Conservation (phyloP, 2,888 invertebrate species). For the Masnerella sp. region DNA sequence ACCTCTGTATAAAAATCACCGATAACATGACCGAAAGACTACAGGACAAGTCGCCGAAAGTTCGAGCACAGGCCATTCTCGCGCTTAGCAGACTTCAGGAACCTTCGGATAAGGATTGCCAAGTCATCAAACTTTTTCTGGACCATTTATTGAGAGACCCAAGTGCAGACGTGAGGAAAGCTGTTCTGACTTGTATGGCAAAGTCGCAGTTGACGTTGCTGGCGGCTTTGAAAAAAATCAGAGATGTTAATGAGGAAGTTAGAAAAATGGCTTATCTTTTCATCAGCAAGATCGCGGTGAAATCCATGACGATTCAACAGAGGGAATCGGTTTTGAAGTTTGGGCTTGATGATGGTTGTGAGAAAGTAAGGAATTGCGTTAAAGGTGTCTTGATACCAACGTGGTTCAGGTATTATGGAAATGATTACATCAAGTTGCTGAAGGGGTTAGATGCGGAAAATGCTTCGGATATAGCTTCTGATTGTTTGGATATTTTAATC, state of each 20-base stretch:
- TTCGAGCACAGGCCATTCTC: constrained; percentile 88
- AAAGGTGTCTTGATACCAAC: constrained; percentile 81
- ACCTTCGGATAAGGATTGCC: constrained; percentile 86
- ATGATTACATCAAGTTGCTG: constrained; percentile 85
- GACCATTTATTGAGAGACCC: constrained; percentile 87
- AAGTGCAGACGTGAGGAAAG: constrained; percentile 85
- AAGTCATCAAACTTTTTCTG: constrained; percentile 85
- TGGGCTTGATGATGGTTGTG: constrained; percentile 82
- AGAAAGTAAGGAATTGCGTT: constrained; percentile 78
- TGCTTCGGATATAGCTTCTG: constrained; percentile 79
- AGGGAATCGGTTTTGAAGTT: constrained; percentile 81
- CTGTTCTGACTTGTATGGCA: constrained; percentile 86
- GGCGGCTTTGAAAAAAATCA: constrained; percentile 84
- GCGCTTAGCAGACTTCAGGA: constrained; percentile 90
- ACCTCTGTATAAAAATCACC: constrained; percentile 85
- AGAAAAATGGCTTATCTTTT: constrained; percentile 80
- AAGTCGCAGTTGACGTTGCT: constrained; percentile 85
- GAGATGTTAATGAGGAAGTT: constrained; percentile 88
- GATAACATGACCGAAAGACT: constrained; percentile 83
- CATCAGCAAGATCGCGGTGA: constrained; percentile 79
- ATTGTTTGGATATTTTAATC: constrained; percentile 80
- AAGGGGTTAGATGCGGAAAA: constrained; percentile 86
- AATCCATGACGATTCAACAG: constrained; percentile 82
- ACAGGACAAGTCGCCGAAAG: constrained; percentile 86
- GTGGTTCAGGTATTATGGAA: constrained; percentile 87